Conservation (phyloP, 2,113 vertebrate genomes). For the Arothron firmamentum region DNA sequence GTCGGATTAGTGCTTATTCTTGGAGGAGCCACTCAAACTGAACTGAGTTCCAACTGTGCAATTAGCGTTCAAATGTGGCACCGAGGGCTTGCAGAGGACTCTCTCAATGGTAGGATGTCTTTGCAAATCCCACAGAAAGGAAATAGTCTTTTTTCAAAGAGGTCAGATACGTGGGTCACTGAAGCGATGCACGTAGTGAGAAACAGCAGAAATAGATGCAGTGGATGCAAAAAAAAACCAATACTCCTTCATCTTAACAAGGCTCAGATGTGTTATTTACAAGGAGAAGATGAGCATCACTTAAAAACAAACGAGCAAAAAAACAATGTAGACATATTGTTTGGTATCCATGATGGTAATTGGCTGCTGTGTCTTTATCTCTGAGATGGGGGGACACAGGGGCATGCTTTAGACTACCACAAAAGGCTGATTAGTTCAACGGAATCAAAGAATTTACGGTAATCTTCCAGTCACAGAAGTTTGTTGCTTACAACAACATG, state of each 20-base stretch:
- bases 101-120: constrained; percentile 11
- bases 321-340: background rate
- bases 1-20: constrained; percentile 48
- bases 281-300: too few relatives aligned
- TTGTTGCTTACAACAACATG: constrained; percentile 20
- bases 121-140: constrained; percentile 41
- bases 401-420: constrained; percentile 38
- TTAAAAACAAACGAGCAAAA: background rate
- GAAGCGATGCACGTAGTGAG: constrained; percentile 21
- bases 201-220: background rate
- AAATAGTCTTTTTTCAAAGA: constrained; percentile 12
- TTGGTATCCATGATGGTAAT: background rate
- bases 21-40: too few relatives aligned
- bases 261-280: constrained; percentile 6
- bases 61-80: too few relatives aligned
- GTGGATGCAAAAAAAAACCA: background rate
- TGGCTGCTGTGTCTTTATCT: constrained; percentile 14
- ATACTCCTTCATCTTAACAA: background rate
- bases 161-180: constrained; percentile 24
- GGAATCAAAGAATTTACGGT: constrained; percentile 12
- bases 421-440: background rate
- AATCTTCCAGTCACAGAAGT: constrained; percentile 18
- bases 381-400: constrained; percentile 20
- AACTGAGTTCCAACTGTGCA: too few relatives aligned
- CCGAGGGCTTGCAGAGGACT: too few relatives aligned